Evolutionary conservation across 2,888 invertebrate genomes (phyloP), one percentile per base, ranked within the genome.

Genomic region (Esperia sulphurella): DNA sequence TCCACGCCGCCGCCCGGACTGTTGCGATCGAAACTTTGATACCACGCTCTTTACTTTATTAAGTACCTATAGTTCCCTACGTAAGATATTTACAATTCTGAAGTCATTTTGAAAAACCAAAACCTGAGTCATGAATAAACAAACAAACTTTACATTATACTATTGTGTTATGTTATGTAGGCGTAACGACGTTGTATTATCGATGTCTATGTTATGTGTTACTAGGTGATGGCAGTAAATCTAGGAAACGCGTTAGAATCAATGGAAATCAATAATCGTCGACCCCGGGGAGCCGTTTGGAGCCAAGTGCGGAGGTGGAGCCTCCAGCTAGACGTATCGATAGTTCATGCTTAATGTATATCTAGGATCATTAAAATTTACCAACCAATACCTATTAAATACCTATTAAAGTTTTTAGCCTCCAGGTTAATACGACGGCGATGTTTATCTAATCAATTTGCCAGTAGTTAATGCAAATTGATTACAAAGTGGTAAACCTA

Each of bases 201-300:
- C 51, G 61, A 63, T 62, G 59, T 61, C 55, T 65, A 10, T 35
- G 35, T 35, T 65, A 10, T 35, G n/a, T 35, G n/a, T 35, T 35
- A 35, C 35, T 35, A 68, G 63, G 54, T 63, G 57, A 63, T 59
- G 68, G 73, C 70, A 75, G 72, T 85, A 81, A 83, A 86, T 85
- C 83, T 77, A 74, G 72, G 57, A 21, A 71, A 62, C 69, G 68
- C 82, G 76, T 87, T 87, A 80, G 82, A 88, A 83, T 87, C 88
- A 86, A 88, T 89, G 68, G 71, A 66, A 83, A 86, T 85, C 86
- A 87, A 85, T 87, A 79, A 74, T 57, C 54, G 44, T 53, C 52
- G 60, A 64, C 87, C 71, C 85, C 57, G 57, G 87, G 83, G 88
- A 80, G 81, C 62, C 72, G 72, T 86, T 79, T 54, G 61, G 55